These are phyloP conservation scores for Phocoena phocoena DNA, from an alignment of 2,113 vertebrate genomes.

Conservation along the genomic window DNA sequence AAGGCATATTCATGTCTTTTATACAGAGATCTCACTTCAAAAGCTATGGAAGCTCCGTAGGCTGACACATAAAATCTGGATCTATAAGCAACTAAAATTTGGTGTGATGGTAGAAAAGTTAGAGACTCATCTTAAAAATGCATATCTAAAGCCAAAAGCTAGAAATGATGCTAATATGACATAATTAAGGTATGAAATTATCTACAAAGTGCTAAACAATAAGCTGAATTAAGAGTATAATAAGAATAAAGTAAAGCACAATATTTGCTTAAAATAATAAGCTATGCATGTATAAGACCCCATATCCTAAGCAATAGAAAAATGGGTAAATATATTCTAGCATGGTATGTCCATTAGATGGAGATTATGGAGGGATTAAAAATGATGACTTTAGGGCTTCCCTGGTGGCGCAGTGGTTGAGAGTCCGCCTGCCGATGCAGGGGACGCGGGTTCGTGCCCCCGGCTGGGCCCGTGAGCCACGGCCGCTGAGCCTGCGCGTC, in stretches of 20 bases:
- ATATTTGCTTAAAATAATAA: not conserved
- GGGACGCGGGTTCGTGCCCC: too few relatives aligned
- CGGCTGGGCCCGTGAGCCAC: too few relatives aligned
- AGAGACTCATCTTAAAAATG: not conserved
- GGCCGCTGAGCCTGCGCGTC: too few relatives aligned
- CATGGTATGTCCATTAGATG: not conserved
- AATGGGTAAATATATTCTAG: not conserved
- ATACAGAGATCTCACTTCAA: not conserved
- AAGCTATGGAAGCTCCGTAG: not conserved
- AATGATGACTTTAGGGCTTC: not conserved
- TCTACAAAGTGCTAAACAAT: not conserved
- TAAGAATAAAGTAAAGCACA: not conserved
- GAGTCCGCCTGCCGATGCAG: too few relatives aligned
- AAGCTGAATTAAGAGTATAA: not conserved
- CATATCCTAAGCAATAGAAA: not conserved
- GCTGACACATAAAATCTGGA: not conserved
- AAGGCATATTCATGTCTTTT: not conserved
- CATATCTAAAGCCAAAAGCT: not conserved
- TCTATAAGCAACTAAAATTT: not conserved
- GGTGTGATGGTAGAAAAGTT: not conserved
- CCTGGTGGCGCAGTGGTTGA: too few relatives aligned
- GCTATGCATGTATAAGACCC: not conserved
- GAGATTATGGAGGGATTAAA: not conserved
- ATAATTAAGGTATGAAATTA: not conserved
- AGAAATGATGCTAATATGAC: not conserved